Conservation (phyloP, 2,888 invertebrate species). For the Callinectes sapidus region DNA sequence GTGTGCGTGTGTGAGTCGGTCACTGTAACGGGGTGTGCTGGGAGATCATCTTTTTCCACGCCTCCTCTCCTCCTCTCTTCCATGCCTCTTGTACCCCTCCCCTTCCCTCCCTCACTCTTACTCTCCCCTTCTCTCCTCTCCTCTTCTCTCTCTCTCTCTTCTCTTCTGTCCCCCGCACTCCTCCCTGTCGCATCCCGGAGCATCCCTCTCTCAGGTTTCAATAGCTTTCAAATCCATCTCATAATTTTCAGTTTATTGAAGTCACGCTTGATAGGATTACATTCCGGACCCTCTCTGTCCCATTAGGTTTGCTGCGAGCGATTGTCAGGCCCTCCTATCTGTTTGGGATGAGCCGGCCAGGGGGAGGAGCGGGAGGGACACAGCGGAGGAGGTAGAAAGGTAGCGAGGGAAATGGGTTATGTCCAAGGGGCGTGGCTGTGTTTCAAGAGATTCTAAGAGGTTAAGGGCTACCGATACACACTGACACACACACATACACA, state of each 20-base stretch:
- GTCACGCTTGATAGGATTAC: slow-evolving; percentile 66
- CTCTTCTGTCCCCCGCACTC: background rate
- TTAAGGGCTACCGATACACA: background rate
- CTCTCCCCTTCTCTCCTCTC: background rate
- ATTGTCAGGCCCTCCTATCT: slow-evolving; percentile 7
- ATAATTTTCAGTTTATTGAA: slow-evolving; percentile 69
- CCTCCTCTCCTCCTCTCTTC: background rate
- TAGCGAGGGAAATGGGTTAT: slow-evolving; percentile 14
- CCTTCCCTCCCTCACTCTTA: background rate
- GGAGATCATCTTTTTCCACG: slow-evolving; percentile 36
- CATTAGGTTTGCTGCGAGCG: slow-evolving; percentile 52
- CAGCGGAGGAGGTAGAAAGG: background rate
- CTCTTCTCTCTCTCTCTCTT: background rate
- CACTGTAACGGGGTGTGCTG: slow-evolving; percentile 10
- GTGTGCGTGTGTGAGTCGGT: background rate
- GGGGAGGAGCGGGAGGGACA: background rate
- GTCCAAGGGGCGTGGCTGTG: slow-evolving; percentile 24
- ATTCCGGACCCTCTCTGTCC: slow-evolving; percentile 53
- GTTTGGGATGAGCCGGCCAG: background rate
- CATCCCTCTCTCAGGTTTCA: slow-evolving; percentile 54
- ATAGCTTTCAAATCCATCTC: slow-evolving; percentile 68
- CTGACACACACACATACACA: background rate
- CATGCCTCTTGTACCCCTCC: background rate
- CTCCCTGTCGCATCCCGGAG: slow-evolving; percentile 30
- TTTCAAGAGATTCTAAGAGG: background rate